phyloP scores from a whole-genome alignment of 1,140 invertebrate species.

The Drosophila parvula region DNA sequence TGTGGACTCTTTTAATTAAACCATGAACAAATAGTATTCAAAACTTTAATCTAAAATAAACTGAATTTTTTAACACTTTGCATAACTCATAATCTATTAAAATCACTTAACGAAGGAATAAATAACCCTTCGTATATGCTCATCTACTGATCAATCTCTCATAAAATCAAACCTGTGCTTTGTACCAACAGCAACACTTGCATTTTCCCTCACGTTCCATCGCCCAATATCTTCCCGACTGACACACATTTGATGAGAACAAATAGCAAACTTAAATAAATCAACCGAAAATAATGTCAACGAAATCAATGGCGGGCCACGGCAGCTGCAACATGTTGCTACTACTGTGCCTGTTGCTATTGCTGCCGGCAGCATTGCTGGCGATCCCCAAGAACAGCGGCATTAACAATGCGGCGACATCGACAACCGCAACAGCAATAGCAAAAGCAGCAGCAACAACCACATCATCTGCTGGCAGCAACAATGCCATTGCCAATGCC shows the following conservation, averaged over 20 bases:
- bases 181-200: constrained; percentile 29
- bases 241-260: constrained; percentile 62
- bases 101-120: not conserved
- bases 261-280: constrained; percentile 63
- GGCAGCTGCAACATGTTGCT: constrained; percentile 52
- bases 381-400: constrained; percentile 45
- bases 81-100: not conserved
- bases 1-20: too few relatives aligned
- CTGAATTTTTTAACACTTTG: not conserved
- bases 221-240: constrained; percentile 42
- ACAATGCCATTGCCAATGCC: constrained; percentile 30
- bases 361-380: constrained; percentile 57
- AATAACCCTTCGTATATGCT: not conserved
- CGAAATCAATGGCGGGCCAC: constrained; percentile 65
- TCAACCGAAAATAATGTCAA: constrained; percentile 74
- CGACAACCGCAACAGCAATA: constrained; percentile 28
- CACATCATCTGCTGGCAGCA: constrained; percentile 21
- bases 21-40: too few relatives aligned
- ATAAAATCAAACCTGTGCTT: not conserved
- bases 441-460: constrained; percentile 26
- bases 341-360: constrained; percentile 43
- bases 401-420: constrained; percentile 39
- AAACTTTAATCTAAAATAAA: not conserved
- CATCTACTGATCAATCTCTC: not conserved
- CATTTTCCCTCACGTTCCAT: constrained; percentile 34